phyloP scores from a whole-genome alignment of 1,140 invertebrate species.

The Drosophila lini region DNA sequence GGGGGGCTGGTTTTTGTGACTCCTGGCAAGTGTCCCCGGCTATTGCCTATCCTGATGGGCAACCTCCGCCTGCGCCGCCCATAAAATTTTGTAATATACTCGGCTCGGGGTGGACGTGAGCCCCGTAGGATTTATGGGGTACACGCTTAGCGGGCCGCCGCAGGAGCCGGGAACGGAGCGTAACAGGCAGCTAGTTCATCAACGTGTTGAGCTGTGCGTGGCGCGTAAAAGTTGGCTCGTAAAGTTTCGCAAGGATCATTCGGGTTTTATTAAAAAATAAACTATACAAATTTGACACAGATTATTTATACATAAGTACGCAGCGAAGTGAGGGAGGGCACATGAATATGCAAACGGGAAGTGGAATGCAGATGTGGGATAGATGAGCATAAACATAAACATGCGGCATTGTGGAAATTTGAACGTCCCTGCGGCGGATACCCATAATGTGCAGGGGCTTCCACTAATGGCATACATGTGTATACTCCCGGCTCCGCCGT shows the following conservation, averaged over 20 bases:
- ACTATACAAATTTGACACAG: slow-evolving; percentile 81
- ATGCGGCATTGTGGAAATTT: slow-evolving; percentile 25
- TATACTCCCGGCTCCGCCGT: not conserved
- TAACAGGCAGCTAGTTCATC: slow-evolving; percentile 62
- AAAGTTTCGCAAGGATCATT: slow-evolving; percentile 69
- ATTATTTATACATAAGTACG: slow-evolving; percentile 68
- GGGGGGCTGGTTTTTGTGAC: not conserved
- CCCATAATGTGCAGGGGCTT: slow-evolving; percentile 36
- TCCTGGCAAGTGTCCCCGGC: slow-evolving; percentile 16
- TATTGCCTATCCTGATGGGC: slow-evolving; percentile 31
- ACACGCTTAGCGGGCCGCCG: slow-evolving; percentile 5
- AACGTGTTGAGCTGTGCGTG: slow-evolving; percentile 68
- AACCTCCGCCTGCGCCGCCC: slow-evolving; percentile 33
- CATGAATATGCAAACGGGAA: slow-evolving; percentile 54
- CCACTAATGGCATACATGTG: slow-evolving; percentile 19
- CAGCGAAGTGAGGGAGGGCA: slow-evolving; percentile 27
- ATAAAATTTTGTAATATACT: slow-evolving; percentile 73
- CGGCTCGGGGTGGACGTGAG: slow-evolving; percentile 45
- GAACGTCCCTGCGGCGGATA: slow-evolving; percentile 8
- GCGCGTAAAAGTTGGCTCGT: slow-evolving; percentile 68
- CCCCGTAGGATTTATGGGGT: slow-evolving; percentile 62
- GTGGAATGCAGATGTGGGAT: slow-evolving; percentile 19
- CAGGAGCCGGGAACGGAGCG: not conserved
- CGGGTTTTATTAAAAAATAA: slow-evolving; percentile 79
- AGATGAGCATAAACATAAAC: slow-evolving; percentile 27